Conservation (phyloP, 2,113 vertebrate species). For the Cepphus grylle region DNA sequence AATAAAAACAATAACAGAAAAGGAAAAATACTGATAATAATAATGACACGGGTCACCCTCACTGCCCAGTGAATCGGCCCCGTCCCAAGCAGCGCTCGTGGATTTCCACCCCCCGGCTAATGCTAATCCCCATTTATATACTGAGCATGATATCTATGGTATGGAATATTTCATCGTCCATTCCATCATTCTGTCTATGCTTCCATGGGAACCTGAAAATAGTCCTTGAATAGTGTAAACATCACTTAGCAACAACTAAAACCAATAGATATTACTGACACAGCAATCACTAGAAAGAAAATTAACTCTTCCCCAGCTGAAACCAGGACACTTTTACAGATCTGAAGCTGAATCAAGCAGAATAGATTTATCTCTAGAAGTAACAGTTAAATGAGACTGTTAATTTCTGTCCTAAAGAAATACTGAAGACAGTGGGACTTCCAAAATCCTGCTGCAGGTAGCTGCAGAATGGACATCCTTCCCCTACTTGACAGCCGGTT, state of each 20-base stretch:
- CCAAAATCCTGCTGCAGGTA: background rate
- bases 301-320: background rate
- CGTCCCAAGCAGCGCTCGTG: background rate
- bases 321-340: background rate
- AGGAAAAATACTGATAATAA: background rate
- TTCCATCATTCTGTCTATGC: background rate
- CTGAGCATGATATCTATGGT: background rate
- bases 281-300: background rate
- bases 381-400: background rate
- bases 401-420: background rate
- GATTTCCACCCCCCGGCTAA: background rate
- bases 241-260: background rate
- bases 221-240: background rate
- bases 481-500: background rate
- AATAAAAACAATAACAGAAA: background rate
- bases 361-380: background rate
- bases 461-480: background rate
- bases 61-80: background rate
- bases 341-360: background rate
- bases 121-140: background rate
- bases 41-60: background rate
- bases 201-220: background rate
- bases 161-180: background rate
- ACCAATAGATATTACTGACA: background rate
- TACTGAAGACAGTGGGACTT: background rate